A percentile compares a stretch with the other conserved stretches of the same genome.
These are phyloP conservation scores for Oncorhynchus keta DNA, from an alignment of 2,113 vertebrate species.

Conservation along the genomic window DNA sequence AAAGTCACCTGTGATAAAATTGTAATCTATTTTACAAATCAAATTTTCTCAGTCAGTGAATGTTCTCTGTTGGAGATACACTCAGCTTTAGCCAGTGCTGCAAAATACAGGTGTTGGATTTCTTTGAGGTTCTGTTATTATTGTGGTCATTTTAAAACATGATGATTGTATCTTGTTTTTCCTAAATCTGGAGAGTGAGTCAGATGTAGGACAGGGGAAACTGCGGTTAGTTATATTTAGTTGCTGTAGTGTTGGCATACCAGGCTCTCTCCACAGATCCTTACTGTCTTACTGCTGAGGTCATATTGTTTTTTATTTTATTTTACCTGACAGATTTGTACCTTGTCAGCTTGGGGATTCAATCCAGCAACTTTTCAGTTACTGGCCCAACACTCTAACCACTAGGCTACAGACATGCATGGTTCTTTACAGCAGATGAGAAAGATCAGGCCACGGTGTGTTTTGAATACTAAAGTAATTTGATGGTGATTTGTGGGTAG, in stretches of 20 bases:
- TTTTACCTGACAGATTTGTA: no score
- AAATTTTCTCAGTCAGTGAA: neutral
- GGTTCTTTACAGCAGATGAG: neutral
- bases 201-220: constrained; percentile 33
- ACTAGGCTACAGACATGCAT: neutral
- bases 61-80: neutral
- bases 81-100: constrained; percentile 4
- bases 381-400: no score
- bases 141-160: constrained; percentile 54
- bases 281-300: neutral
- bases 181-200: constrained; percentile 26
- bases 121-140: constrained; percentile 43
- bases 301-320: neutral
- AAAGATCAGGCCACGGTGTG: neutral
- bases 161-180: constrained; percentile 48
- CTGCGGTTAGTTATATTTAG: constrained; percentile 43
- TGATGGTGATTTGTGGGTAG: no score
- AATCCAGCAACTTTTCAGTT: no score
- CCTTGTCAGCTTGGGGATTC: no score
- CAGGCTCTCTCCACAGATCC: constrained; percentile 24
- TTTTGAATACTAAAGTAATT: no score
- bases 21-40: neutral
- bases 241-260: constrained; percentile 31
- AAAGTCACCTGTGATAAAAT: neutral
- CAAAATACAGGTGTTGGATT: constrained; percentile 10